Evolutionary conservation across 2,888 invertebrate species (phyloP).

Genomic region (Synanthedon myopaeformis): DNA sequence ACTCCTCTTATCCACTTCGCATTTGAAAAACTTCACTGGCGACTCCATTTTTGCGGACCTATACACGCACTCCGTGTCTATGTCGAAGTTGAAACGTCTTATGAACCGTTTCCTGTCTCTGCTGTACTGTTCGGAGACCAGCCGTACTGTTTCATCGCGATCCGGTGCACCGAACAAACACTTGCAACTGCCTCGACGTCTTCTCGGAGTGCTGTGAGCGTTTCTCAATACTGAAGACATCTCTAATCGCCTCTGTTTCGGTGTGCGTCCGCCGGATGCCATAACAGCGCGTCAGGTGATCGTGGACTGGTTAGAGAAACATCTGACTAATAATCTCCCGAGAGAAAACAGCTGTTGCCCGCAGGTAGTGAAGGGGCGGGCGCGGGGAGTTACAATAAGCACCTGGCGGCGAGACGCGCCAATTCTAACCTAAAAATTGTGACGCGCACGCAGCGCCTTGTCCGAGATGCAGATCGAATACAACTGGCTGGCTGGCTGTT

Average conservation of each 20-base stretch:
- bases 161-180: slow-evolving; percentile 74
- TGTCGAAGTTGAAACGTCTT: slow-evolving; percentile 72
- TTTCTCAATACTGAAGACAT: slow-evolving; percentile 41
- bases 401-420: slow-evolving; percentile 64
- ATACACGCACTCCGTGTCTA: slow-evolving; percentile 55
- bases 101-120: slow-evolving; percentile 70
- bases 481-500: slow-evolving; percentile 24
- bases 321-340: slow-evolving; percentile 67
- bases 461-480: slow-evolving; percentile 40
- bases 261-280: slow-evolving; percentile 62
- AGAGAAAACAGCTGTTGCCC: slow-evolving; percentile 66
- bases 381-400: slow-evolving; percentile 39
- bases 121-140: slow-evolving; percentile 71
- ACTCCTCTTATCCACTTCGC: slow-evolving; percentile 52
- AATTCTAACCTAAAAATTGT: slow-evolving; percentile 60
- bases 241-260: slow-evolving; percentile 57
- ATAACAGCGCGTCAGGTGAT: slow-evolving; percentile 59
- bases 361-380: slow-evolving; percentile 49
- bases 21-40: slow-evolving; percentile 43
- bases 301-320: slow-evolving; percentile 60
- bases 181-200: slow-evolving; percentile 61
- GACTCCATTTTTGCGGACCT: slow-evolving; percentile 52
- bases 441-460: slow-evolving; percentile 29
- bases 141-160: slow-evolving; percentile 66
- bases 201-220: slow-evolving; percentile 43